Base-by-base conservation (phyloP, 2,113 vertebrate species). In the Hemibagrus wyckioides region DNA sequence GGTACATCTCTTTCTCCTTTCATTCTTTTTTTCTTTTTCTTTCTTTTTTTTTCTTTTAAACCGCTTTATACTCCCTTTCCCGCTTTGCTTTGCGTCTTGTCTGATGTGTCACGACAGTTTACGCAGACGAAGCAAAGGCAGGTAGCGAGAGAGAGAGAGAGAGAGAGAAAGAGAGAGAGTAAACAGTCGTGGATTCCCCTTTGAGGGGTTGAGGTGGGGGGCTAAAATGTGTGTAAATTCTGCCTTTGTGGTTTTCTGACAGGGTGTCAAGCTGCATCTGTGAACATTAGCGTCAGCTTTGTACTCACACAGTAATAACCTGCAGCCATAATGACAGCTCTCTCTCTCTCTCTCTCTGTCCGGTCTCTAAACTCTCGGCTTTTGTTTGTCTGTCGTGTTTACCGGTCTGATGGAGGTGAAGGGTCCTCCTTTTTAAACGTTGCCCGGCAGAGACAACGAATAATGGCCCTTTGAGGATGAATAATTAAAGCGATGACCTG, bases 401-500 rank as follows among this genome's bases (percentile, higher is more conserved):
- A 83, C 88, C 80, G 83, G 84, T 33, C n/a, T 82, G 81, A 77
- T 17, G 4, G 80, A 84, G 87, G 79, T 81, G 59, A 85, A 88
- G 88, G 67, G 85, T 73, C 36, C 81, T 73, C 79, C 56, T 85
- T 91, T 91, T 90, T 89, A 83, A 86, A 41, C 14, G 57, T 67
- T 76, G 61, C 23, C 13, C 76, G 48, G 79, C 39, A 19, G 69
- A 75, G 61, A 54, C 52, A 50, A 19, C 80, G 91, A 87, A 83
- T 80, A 90, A 84, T 90, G 89, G 90, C 86, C 85, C 86, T 90
- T 88, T 86, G 87, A 92, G 91, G 91, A 94, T 93, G 85, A 94
- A 94, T 93, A 93, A 94, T 94, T 94, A 89, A 93, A 89, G 84
- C 17, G 44, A 81, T 91, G 90, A 89, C 81, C 85, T 67, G 85